Percentiles rank a stretch among this genome's conserved stretches.
Evolutionary conservation across 2,888 invertebrate species (phyloP).

Genomic region (Caenorhabditis sp.): DNA sequence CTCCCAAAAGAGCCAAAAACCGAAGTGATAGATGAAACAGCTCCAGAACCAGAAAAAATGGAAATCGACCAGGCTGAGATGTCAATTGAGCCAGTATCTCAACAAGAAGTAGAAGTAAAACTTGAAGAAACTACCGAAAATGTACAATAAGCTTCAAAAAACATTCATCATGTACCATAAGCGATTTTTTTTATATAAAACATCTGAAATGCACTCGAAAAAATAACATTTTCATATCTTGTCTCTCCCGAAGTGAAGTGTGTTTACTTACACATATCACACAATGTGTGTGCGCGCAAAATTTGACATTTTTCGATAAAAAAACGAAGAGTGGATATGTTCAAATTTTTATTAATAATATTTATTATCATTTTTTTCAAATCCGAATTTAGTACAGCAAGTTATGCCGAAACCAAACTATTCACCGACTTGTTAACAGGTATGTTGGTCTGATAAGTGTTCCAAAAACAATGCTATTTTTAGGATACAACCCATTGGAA

Average conservation of each 20-base stretch:
- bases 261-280: background rate
- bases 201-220: background rate
- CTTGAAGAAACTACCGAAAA: background rate
- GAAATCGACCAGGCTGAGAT: background rate
- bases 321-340: background rate
- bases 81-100: background rate
- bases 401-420: slow-evolving; percentile 39
- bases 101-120: background rate
- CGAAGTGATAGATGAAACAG: background rate
- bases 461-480: background rate
- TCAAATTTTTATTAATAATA: background rate
- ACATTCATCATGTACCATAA: background rate
- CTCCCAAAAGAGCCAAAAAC: background rate
- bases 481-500: slow-evolving; percentile 71
- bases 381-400: background rate
- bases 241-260: background rate
- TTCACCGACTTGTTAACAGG: slow-evolving; percentile 49
- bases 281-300: background rate
- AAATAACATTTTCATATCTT: background rate
- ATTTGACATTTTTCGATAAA: background rate
- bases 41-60: background rate
- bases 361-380: background rate
- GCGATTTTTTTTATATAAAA: background rate
- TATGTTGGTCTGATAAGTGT: slow-evolving; percentile 5
- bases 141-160: background rate